A percentile compares a stretch with the other conserved stretches of the same genome.
Evolutionary conservation across 2,797 vertebrate species (phyloP).

Genomic region (Sebastes trivittatus): DNA sequence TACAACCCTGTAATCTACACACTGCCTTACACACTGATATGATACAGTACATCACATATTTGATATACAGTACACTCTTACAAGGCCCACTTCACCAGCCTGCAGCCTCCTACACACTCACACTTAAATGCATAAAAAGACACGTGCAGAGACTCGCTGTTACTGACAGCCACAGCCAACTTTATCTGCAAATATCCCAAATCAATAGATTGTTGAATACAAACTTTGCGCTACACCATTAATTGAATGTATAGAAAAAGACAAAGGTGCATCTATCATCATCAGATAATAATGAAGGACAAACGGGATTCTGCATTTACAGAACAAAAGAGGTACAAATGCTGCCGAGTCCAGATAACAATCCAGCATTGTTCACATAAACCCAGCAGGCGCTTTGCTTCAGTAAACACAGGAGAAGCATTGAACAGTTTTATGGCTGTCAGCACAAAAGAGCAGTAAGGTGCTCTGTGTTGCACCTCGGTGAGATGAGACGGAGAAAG

Average conservation of each 20-base stretch:
- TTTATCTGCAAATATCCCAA: neutral
- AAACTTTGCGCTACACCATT: neutral
- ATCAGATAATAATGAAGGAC: neutral
- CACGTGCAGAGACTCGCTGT: constrained; percentile 41
- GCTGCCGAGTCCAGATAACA: neutral
- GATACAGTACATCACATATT: neutral
- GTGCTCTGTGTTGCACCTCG: constrained; percentile 1
- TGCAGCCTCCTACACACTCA: constrained; percentile 58
- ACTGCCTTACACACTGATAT: neutral
- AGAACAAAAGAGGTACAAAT: neutral
- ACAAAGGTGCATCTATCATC: neutral
- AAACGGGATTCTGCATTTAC: neutral
- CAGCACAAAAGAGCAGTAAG: constrained; percentile 37
- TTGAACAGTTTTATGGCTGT: neutral
- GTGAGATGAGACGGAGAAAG: constrained; percentile 20
- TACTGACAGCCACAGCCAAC: neutral
- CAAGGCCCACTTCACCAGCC: constrained; percentile 27
- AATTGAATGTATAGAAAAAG: neutral
- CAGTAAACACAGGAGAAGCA: neutral
- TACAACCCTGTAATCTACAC: constrained; percentile 7
- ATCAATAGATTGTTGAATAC: neutral
- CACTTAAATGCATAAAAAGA: constrained; percentile 41
- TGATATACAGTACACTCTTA: neutral
- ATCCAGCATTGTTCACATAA: neutral
- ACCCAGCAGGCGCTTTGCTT: neutral